A percentile compares a stretch with the other conserved stretches of the same genome.
Evolutionary conservation across 2,888 invertebrate species (phyloP).

Genomic region (Omphaloscelis lunosa): DNA sequence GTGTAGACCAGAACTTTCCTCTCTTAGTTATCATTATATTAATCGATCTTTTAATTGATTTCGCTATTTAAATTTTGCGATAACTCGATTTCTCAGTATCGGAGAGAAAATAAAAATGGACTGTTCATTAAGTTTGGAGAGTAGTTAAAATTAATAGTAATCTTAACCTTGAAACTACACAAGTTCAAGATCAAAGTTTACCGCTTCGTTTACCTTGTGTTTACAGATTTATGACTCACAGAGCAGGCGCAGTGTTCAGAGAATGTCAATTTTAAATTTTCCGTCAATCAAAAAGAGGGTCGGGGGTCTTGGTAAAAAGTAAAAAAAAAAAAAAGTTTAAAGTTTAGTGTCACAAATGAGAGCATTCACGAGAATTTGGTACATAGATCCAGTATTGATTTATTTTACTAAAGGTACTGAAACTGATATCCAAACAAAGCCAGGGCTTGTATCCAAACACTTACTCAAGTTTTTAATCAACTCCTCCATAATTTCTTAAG

Average conservation of each 20-base stretch:
- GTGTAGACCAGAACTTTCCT: slow-evolving; percentile 59
- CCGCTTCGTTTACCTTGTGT: slow-evolving; percentile 10
- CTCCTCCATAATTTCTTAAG: slow-evolving; percentile 53
- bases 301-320: neutral
- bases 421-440: neutral
- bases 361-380: neutral
- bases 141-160: slow-evolving; percentile 45
- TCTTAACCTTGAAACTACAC: slow-evolving; percentile 35
- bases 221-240: slow-evolving; percentile 21
- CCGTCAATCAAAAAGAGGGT: neutral
- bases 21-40: slow-evolving; percentile 37
- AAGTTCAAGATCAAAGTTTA: slow-evolving; percentile 58
- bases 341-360: neutral
- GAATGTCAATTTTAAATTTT: neutral
- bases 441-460: neutral
- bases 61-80: slow-evolving; percentile 55
- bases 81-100: slow-evolving; percentile 51
- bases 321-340: neutral
- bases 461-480: neutral
- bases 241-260: neutral
- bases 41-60: slow-evolving; percentile 59
- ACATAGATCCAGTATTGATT: neutral
- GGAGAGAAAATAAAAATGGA: slow-evolving; percentile 39
- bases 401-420: neutral
- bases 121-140: slow-evolving; percentile 19